Percentiles rank a stretch among this genome's conserved stretches.
Evolutionary conservation across 92 coral and sea anemone genomes (phyloP).

Genomic region (Paragorgia papillata): DNA sequence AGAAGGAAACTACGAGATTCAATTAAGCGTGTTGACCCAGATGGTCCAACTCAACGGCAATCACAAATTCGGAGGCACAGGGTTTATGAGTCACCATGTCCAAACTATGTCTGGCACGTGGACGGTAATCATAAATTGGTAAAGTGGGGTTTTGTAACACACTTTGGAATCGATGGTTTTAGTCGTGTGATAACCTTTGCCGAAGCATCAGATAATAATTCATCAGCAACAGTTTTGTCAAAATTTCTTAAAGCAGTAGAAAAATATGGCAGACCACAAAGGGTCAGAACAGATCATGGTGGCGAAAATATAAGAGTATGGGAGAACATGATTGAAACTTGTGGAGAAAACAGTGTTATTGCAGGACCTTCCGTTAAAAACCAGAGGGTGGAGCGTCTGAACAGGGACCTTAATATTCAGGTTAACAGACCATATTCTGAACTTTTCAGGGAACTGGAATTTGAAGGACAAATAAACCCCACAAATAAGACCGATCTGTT

Average conservation of each 20-base stretch:
- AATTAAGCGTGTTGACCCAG: conserved; percentile 34
- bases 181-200: conserved; percentile 30
- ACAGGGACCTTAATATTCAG: conserved; percentile 51
- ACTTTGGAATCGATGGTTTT: conserved; percentile 43
- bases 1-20: conserved; percentile 37
- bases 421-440: conserved; percentile 41
- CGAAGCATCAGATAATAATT: conserved; percentile 9
- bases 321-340: not conserved
- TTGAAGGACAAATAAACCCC: conserved; percentile 33
- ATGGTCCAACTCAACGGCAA: conserved; percentile 1
- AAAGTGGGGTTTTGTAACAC: conserved; percentile 40
- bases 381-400: conserved; percentile 57
- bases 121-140: conserved; percentile 44
- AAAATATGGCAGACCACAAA: conserved; percentile 14
- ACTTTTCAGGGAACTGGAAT: conserved; percentile 46
- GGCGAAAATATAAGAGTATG: conserved; percentile 17
- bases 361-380: conserved; percentile 46
- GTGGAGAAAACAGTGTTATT: not conserved
- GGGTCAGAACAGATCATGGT: conserved; percentile 40
- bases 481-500: conserved; percentile 30
- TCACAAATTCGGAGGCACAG: conserved; percentile 20
- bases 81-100: conserved; percentile 17
- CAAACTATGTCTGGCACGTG: too few species aligned
- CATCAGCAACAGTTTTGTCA: conserved; percentile 16
- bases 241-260: conserved; percentile 13